Evolutionary conservation across 1,140 invertebrate species (phyloP).

Genomic region (Drosophila busckii): DNA sequence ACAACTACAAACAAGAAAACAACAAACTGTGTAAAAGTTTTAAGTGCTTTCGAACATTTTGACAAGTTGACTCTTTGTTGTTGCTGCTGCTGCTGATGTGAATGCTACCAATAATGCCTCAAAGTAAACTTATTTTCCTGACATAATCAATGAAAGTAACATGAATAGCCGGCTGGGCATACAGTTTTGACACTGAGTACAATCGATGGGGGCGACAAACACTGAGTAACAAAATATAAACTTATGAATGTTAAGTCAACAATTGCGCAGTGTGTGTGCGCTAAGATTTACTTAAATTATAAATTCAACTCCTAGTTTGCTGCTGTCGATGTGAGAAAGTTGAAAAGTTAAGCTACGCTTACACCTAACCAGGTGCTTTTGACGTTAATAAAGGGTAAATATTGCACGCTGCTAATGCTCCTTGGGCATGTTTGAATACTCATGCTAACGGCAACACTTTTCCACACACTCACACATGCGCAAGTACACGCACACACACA

Average conservation of each 20-base stretch:
- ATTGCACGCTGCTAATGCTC: constrained; percentile 11
- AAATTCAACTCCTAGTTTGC: too few relatives aligned
- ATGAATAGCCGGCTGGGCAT: constrained; percentile 32
- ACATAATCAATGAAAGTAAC: constrained; percentile 53
- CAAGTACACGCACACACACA: neutral
- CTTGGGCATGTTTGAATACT: neutral
- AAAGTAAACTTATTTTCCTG: constrained; percentile 51
- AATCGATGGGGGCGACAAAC: constrained; percentile 4
- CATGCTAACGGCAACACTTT: too few relatives aligned
- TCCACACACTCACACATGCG: neutral
- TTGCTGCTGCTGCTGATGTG: too few relatives aligned
- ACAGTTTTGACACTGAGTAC: too few relatives aligned
- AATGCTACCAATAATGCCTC: constrained; percentile 55
- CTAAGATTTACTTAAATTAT: too few relatives aligned
- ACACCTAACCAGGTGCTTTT: constrained; percentile 24
- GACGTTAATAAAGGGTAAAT: constrained; percentile 36
- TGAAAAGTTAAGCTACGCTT: constrained; percentile 24
- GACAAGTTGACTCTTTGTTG: constrained; percentile 61
- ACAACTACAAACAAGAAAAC: constrained; percentile 52
- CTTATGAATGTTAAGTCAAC: too few relatives aligned
- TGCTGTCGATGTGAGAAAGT: constrained; percentile 34
- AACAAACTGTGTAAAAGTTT: constrained; percentile 55
- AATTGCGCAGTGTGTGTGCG: too few relatives aligned
- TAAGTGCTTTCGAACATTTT: constrained; percentile 66
- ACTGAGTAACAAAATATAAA: too few relatives aligned